These are phyloP conservation scores for Chironomus tepperi DNA, from an alignment of 1,140 invertebrate genomes.

Conservation along the genomic window DNA sequence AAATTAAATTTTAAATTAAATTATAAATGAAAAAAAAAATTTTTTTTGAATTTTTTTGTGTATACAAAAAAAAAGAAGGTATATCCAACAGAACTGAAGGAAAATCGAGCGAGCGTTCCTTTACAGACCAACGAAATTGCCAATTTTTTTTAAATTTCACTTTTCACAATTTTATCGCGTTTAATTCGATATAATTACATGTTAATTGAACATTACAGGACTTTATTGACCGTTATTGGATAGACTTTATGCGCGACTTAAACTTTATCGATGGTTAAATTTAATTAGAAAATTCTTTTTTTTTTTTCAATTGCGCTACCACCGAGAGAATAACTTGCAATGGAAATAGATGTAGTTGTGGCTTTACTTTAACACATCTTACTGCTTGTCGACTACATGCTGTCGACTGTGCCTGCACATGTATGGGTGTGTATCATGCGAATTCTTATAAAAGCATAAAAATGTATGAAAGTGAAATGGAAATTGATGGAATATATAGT, in stretches of 20 bases:
- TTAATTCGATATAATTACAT: not conserved
- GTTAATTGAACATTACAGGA: not conserved
- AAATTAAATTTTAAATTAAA: too few species aligned
- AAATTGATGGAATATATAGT: not conserved
- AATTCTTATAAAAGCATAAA: not conserved
- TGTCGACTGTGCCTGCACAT: not conserved
- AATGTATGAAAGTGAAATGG: not conserved
- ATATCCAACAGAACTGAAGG: too few species aligned
- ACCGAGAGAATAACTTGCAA: not conserved
- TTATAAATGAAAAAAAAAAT: too few species aligned
- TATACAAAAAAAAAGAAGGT: too few species aligned
- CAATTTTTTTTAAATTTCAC: not conserved
- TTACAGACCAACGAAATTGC: not conserved
- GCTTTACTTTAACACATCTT: not conserved
- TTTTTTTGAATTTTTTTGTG: too few species aligned
- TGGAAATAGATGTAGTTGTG: not conserved
- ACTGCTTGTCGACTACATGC: not conserved
- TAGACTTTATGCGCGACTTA: not conserved
- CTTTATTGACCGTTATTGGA: not conserved
- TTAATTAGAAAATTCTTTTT: not conserved
- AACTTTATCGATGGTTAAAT: conserved; percentile 1
- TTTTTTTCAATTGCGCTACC: not conserved
- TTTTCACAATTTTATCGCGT: not conserved
- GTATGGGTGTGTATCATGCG: not conserved
- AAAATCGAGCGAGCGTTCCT: too few species aligned